Base-by-base conservation (phyloP, 2,113 vertebrate genomes). In the Eptesicus fuscus region DNA sequence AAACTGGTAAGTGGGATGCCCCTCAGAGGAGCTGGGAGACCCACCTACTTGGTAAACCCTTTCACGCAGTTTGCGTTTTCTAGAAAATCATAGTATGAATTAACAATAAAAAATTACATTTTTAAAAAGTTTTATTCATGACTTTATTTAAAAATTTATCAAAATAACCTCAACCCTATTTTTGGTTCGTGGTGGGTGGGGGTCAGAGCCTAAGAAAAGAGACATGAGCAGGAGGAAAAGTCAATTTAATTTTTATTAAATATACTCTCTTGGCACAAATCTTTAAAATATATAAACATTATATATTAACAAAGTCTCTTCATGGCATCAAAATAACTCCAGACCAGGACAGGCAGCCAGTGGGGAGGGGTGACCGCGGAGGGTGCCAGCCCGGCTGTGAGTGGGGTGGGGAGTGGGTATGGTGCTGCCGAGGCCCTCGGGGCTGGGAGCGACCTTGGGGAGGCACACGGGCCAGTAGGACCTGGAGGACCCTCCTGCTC, bases 211-310 rank as follows among this genome's bases (percentile, higher is more conserved):
- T 3, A 86, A 73, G 67, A 56, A 87, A 32, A 91, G 28, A 16
- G 42, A 22, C 12, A 25, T 20, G 1, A 35, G 0, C 5, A 25
- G 23, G 61, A 96, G 80, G 87, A 96, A 53, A 13, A 88, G 70
- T 96, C 88, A 83, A 59, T 95, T 90, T 22, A 30, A 5, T 97
- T 98, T 98, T 98, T 98, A 98, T 98, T 98, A 98, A 98, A 98
- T 98, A 98, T 98, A 98, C 95, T 98, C 97, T 98, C 95, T 98
- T 98, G 98, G 98, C 98, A 98, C 98, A 98, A 98, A 98, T 98
- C 97, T 97, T 97, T 97, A 95, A 98, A 98, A 98, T 98, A 98
- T 97, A 98, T 97, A 98, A 98, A 98, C 98, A 97, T 98, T 88
- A 96, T 98, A 63, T 98, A 98, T 97, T 97, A 97, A 97, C 98